Evolutionary conservation across 2,113 vertebrate species (phyloP), one percentile per base, ranked within the genome.

Genomic region (Corythornis madagascariensis): DNA sequence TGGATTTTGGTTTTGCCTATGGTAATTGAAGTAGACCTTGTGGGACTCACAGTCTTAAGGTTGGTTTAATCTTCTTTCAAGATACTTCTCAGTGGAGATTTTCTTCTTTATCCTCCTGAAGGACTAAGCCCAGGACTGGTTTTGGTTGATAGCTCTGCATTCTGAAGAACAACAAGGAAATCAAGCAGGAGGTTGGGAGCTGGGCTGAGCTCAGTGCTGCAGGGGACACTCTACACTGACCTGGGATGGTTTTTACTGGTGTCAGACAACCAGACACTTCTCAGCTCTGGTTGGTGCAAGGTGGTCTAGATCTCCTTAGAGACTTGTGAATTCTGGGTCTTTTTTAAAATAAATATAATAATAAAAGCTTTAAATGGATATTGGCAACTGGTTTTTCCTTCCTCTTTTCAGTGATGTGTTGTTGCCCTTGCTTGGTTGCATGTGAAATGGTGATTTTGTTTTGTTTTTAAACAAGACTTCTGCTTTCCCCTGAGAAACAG

Each of bases 361-460:
- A 52, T 15, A 52, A 96, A 96, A 72, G 43, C 48, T 57, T n/a
- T 5, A 13, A 12, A 4, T 20, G 28, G 29, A 7, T 47, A 2
- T 43, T 47, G 57, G 11, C 21, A 35, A 40, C 13, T 55, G 21
- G 4, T 17, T 21, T 26, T 89, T 73, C 24, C 42, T 53, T 65
- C 22, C 19, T 11, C 17, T 43, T 5, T 3, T 53, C 3, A 9
- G 31, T 6, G 59, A 22, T 42, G 21, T 1, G 4, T 4, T 26
- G 18, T 17, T 83, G 70, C 74, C 25, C 13, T 17, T 43, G 22
- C 15, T 25, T 28, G 12, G 17, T 60, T 33, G 53, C 43, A 43
- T 12, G 47, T 55, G 13, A 0, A 9, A 3, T 25, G 10, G 1
- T 25, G 25, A 5, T 24, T 3, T 21, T 17, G 33, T 16, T 38